Conservation (phyloP, 2,888 invertebrate genomes). For the Sisyra nigra region DNA sequence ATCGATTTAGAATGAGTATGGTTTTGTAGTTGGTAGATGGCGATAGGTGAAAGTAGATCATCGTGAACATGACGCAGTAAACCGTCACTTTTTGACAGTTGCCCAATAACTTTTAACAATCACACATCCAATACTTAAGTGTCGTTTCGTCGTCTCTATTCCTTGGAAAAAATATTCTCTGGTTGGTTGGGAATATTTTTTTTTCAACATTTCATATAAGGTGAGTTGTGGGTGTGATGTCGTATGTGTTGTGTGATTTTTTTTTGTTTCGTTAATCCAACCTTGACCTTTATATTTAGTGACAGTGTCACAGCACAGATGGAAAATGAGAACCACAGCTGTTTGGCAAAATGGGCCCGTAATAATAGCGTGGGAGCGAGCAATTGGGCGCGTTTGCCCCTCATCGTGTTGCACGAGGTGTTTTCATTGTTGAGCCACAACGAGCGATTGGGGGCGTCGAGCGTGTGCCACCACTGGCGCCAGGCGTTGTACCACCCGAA, state of each 20-base stretch:
- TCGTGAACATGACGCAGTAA: conserved; percentile 9
- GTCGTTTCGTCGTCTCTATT: background rate
- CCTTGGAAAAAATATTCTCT: conserved; percentile 1
- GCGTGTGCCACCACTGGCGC: conserved; percentile 26
- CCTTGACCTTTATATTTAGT: conserved; percentile 4
- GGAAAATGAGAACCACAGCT: conserved; percentile 22
- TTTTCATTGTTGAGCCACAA: conserved; percentile 22
- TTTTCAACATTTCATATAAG: background rate
- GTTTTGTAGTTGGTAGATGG: no score
- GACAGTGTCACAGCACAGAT: conserved; percentile 16
- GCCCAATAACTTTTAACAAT: conserved; percentile 5
- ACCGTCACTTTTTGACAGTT: conserved; percentile 9
- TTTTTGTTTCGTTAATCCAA: background rate
- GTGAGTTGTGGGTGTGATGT: no score
- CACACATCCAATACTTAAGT: background rate
- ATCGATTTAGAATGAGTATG: background rate
- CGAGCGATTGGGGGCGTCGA: conserved; percentile 25
- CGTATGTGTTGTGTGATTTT: background rate
- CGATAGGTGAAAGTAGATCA: no score
- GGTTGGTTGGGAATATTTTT: conserved; percentile 1
- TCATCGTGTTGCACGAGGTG: conserved; percentile 24
- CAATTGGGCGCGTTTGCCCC: conserved; percentile 25
- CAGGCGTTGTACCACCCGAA: conserved; percentile 26
- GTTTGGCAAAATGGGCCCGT: conserved; percentile 21
- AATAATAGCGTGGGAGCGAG: conserved; percentile 16